Percentiles rank a stretch among this genome's conserved stretches.
These are phyloP conservation scores for Batillaria attramentaria DNA, from an alignment of 1,140 invertebrate genomes.

Conservation along the genomic window DNA sequence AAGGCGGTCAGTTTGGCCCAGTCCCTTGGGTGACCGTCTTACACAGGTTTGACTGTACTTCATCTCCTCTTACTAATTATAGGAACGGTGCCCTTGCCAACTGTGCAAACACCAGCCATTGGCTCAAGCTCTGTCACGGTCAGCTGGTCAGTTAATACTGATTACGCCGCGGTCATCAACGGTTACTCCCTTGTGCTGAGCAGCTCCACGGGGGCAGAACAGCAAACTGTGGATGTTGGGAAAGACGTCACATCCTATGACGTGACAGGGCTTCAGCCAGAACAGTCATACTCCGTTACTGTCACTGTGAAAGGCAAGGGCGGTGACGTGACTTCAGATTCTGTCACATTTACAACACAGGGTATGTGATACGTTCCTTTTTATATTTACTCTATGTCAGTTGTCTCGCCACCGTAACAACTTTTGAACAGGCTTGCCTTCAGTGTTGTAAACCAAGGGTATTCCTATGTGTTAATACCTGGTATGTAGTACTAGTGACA, in stretches of 20 bases:
- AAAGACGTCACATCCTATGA: background rate
- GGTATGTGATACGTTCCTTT: too few relatives aligned
- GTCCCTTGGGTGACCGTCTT: too few relatives aligned
- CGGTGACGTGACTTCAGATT: background rate
- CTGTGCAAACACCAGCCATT: background rate
- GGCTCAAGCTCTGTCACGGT: background rate
- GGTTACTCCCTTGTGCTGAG: background rate
- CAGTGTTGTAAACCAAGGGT: too few relatives aligned
- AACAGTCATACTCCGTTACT: background rate
- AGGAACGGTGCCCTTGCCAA: slow-evolving; percentile 14
- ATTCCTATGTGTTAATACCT: too few relatives aligned
- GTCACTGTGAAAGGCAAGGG: background rate
- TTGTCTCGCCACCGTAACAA: too few relatives aligned
- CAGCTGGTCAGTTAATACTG: background rate
- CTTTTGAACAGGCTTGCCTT: too few relatives aligned
- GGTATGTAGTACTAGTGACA: too few relatives aligned
- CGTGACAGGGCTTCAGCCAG: background rate
- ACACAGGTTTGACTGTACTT: too few relatives aligned
- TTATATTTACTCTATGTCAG: too few relatives aligned
- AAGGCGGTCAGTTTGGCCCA: too few relatives aligned
- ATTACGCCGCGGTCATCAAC: background rate
- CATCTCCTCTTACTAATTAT: background rate
- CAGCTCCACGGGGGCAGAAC: background rate
- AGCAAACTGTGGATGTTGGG: too few relatives aligned
- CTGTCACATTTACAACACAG: background rate